A percentile compares a stretch with the other conserved stretches of the same genome.
These are phyloP conservation scores for Apamea sordens DNA, from an alignment of 2,888 invertebrate genomes.

Conservation along the genomic window DNA sequence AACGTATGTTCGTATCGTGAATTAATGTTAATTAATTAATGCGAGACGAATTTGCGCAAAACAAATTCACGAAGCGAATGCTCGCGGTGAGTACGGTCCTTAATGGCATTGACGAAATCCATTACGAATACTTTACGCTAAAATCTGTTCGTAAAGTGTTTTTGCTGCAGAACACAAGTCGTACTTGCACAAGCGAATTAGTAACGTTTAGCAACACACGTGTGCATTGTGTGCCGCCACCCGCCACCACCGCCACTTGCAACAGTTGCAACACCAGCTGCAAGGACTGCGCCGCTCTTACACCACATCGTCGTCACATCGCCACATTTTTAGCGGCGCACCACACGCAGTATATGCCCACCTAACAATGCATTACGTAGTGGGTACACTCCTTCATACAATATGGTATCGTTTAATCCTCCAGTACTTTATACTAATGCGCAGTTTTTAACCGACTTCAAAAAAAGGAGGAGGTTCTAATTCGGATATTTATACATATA, in stretches of 20 bases:
- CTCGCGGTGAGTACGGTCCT: not conserved
- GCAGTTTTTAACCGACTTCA: too few species aligned
- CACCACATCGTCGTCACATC: not conserved
- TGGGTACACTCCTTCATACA: too few species aligned
- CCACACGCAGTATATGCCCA: not conserved
- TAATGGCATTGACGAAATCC: not conserved
- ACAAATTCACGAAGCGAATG: not conserved
- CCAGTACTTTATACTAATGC: not conserved
- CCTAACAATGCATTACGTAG: too few species aligned
- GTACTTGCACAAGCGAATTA: not conserved
- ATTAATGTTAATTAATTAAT: not conserved
- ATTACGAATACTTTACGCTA: conserved; percentile 5
- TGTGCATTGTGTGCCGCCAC: not conserved
- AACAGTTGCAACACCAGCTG: conserved; percentile 4
- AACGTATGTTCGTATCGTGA: not conserved
- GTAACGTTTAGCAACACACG: conserved; percentile 5
- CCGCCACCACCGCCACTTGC: not conserved
- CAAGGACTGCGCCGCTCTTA: conserved; percentile 11
- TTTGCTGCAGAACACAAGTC: not conserved
- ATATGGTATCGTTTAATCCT: too few species aligned
- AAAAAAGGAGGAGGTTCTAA: too few species aligned
- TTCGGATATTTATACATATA: too few species aligned
- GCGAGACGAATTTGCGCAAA: not conserved
- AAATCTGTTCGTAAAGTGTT: not conserved
- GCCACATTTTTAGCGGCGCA: not conserved